phyloP scores from a whole-genome alignment of 2,888 invertebrate genomes.

The Philaethria dido region DNA sequence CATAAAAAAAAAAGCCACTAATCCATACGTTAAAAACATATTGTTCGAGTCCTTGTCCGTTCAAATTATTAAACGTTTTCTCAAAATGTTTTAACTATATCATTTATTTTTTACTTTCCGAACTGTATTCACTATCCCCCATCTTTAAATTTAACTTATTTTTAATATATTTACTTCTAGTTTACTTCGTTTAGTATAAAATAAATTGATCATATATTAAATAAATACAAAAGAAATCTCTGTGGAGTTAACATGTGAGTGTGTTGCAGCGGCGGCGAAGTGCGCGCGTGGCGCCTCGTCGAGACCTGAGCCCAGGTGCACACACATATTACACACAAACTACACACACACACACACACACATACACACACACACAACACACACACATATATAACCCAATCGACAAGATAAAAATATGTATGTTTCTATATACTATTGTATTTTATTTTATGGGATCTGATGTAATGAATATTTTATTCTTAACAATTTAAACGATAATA shows the following conservation, averaged over 20 bases:
- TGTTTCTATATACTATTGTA: no score
- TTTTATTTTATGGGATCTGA: no score
- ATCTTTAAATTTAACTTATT: no score
- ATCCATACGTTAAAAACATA: no score
- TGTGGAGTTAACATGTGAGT: slow-evolving; percentile 45
- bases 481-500: neutral
- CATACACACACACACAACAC: slow-evolving; percentile 32
- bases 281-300: slow-evolving; percentile 86
- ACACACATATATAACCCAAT: neutral
- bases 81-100: no score
- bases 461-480: neutral
- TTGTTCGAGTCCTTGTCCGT: no score
- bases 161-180: no score
- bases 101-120: no score
- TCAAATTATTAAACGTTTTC: no score
- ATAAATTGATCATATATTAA: neutral
- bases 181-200: neutral
- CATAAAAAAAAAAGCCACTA: no score
- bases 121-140: no score
- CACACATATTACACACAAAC: slow-evolving; percentile 45
- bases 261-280: slow-evolving; percentile 88
- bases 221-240: slow-evolving; percentile 1
- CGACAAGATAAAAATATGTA: slow-evolving; percentile 16
- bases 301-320: slow-evolving; percentile 68
- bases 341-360: slow-evolving; percentile 42